Percentiles rank a stretch among this genome's conserved stretches.
Evolutionary conservation across 2,797 vertebrate species (phyloP).

Genomic region (Gymnothorax javanicus): DNA sequence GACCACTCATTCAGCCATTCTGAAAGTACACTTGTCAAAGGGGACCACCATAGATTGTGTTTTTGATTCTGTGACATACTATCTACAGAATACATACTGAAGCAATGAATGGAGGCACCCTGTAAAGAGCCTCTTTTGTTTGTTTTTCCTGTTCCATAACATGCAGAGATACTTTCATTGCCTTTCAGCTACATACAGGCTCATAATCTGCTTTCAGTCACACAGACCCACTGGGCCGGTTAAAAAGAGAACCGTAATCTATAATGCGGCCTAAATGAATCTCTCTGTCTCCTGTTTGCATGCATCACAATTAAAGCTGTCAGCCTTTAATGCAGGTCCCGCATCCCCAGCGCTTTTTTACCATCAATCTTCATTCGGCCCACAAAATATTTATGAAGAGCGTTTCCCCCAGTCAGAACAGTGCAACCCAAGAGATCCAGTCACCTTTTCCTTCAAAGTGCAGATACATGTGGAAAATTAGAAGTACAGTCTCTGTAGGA

Average conservation of each 20-base stretch:
- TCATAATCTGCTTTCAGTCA: conserved; percentile 19
- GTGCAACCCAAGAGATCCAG: neutral
- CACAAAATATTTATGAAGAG: conserved; percentile 5
- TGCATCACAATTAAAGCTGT: conserved; percentile 20
- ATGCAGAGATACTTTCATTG: neutral
- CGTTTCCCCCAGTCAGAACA: neutral
- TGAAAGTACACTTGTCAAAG: neutral
- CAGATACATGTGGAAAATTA: neutral
- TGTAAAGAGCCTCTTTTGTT: neutral
- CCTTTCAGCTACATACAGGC: neutral
- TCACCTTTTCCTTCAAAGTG: neutral
- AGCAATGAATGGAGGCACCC: neutral
- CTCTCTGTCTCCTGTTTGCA: conserved; percentile 19
- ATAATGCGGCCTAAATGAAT: conserved; percentile 12
- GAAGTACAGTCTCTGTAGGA: neutral
- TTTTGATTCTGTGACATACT: neutral
- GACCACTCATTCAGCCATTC: neutral
- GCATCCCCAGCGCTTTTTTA: neutral
- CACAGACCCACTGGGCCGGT: conserved; percentile 15
- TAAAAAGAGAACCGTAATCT: neutral
- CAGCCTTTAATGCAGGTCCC: neutral
- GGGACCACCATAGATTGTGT: no score
- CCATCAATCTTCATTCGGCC: conserved; percentile 25
- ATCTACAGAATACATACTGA: neutral
- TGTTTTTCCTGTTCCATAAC: neutral